Conservation (phyloP, 2,888 invertebrate species). For the Glyphotaelius pellucidus region DNA sequence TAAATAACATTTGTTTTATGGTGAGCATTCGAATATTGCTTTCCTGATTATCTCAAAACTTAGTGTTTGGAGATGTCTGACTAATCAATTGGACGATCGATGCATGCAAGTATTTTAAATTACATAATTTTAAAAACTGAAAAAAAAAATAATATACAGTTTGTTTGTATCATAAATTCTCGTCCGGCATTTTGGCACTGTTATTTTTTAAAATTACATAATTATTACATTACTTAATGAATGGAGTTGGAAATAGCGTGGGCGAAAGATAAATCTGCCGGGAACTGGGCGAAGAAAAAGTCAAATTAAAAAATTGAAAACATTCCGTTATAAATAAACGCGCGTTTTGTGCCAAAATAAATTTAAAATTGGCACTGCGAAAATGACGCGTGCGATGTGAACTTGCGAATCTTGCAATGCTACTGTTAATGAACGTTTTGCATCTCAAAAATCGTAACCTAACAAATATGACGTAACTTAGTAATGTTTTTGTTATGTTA, state of each 20-base stretch:
- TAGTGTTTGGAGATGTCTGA: too few species aligned
- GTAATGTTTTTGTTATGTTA: too few species aligned
- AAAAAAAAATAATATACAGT: neutral
- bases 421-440: neutral
- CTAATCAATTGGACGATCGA: too few species aligned
- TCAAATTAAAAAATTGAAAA: constrained; percentile 48
- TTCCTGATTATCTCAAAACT: too few species aligned
- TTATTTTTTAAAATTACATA: neutral
- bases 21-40: too few species aligned
- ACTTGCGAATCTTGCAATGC: constrained; percentile 26
- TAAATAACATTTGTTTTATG: too few species aligned
- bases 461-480: neutral
- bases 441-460: neutral
- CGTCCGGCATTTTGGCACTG: neutral
- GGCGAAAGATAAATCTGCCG: constrained; percentile 19
- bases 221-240: constrained; percentile 38
- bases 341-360: constrained; percentile 49
- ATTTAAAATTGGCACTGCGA: constrained; percentile 56
- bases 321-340: constrained; percentile 44
- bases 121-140: neutral
- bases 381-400: constrained; percentile 20
- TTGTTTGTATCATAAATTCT: neutral
- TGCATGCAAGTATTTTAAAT: neutral
- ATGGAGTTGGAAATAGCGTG: constrained; percentile 36
- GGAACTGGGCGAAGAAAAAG: constrained; percentile 45